Evolutionary conservation across 2,888 invertebrate species (phyloP).

Genomic region (Zhuqinia jingwanae): DNA sequence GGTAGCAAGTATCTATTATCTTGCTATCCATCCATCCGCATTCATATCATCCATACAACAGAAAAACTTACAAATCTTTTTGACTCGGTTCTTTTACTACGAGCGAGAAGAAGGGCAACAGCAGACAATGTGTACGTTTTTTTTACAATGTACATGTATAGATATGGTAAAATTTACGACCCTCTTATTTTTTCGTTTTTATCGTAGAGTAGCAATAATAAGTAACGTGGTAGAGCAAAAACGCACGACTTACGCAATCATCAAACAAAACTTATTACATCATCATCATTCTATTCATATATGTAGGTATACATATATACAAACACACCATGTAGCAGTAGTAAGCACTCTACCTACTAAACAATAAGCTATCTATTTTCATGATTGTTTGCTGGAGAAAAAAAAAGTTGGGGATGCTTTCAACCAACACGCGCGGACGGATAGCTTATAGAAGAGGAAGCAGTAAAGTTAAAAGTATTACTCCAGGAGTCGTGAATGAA

Average conservation of each 20-base stretch:
- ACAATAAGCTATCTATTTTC: not conserved
- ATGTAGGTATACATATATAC: too few relatives aligned
- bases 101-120: not conserved
- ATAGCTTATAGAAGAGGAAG: not conserved
- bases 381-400: not conserved
- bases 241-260: conserved; percentile 50
- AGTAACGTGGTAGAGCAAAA: not conserved
- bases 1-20: not conserved
- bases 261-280: conserved; percentile 39
- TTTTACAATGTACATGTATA: not conserved
- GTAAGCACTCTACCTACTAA: conserved; percentile 2
- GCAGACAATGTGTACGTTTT: not conserved
- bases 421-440: conserved; percentile 1
- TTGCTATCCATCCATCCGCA: not conserved
- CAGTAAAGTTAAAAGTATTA: conserved; percentile 31
- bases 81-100: conserved; percentile 6
- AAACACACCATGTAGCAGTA: too few relatives aligned
- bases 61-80: conserved; percentile 12
- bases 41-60: not conserved
- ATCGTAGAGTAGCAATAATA: conserved; percentile 5
- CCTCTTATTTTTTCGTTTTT: conserved; percentile 52
- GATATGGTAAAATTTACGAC: conserved; percentile 49
- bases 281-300: conserved; percentile 37
- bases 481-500: not conserved
- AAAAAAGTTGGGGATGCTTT: conserved; percentile 16